phyloP scores from a whole-genome alignment of 2,888 invertebrate genomes.

The Microdon myrmicae region DNA sequence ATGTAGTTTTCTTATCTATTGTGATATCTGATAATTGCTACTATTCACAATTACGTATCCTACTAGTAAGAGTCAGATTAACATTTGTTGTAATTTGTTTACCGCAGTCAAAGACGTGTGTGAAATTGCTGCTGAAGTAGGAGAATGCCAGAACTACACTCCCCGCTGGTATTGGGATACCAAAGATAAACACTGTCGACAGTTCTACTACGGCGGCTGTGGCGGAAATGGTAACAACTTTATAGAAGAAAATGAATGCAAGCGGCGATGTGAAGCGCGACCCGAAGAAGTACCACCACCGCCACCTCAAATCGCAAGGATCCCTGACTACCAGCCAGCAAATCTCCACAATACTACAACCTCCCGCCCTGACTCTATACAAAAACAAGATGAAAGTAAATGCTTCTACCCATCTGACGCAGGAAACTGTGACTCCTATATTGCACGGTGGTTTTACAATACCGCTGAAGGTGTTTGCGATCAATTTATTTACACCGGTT shows the following conservation, averaged over 20 bases:
- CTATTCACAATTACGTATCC: background rate
- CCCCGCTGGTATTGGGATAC: constrained; percentile 87
- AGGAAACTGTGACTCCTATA: constrained; percentile 82
- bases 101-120: constrained; percentile 75
- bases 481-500: constrained; percentile 83
- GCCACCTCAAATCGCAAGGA: constrained; percentile 19
- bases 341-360: constrained; percentile 54
- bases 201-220: constrained; percentile 92
- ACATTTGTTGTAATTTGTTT: constrained; percentile 21
- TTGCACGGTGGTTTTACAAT: constrained; percentile 80
- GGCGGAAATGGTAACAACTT: constrained; percentile 93
- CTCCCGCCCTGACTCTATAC: constrained; percentile 67
- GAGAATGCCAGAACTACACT: constrained; percentile 81
- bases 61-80: no score
- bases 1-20: constrained; percentile 65
- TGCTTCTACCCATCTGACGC: constrained; percentile 77
- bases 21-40: background rate
- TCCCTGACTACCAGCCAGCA: constrained; percentile 27
- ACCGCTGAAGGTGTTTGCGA: constrained; percentile 74
- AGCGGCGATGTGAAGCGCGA: constrained; percentile 72
- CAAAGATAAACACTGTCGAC: constrained; percentile 76
- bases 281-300: constrained; percentile 59
- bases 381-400: constrained; percentile 61
- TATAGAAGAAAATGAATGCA: constrained; percentile 74
- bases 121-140: constrained; percentile 78